These are phyloP conservation scores for Arctia plantaginis DNA, from an alignment of 2,888 invertebrate genomes.

Conservation along the genomic window DNA sequence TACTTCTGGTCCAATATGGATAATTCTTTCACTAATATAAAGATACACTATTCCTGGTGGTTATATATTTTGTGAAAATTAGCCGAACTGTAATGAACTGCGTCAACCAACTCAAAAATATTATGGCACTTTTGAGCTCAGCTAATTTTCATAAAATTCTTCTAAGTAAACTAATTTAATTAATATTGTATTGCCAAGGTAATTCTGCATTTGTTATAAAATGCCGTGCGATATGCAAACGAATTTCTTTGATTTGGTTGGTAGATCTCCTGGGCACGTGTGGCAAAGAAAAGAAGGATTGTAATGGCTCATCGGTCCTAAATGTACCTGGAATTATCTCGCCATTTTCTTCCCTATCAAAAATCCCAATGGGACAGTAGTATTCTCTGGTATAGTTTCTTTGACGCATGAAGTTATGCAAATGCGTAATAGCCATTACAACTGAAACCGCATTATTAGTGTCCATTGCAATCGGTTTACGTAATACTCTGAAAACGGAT, in stretches of 20 bases:
- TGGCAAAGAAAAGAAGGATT: constrained; percentile 23
- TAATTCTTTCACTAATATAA: too few relatives aligned
- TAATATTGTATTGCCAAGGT: constrained; percentile 22
- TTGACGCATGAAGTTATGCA: constrained; percentile 22
- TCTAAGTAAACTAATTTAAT: constrained; percentile 21
- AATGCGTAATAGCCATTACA: constrained; percentile 20
- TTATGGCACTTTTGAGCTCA: constrained; percentile 22
- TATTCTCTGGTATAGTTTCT: constrained; percentile 20
- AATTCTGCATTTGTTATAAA: constrained; percentile 21
- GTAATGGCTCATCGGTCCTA: constrained; percentile 22
- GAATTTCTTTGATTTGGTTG: constrained; percentile 23
- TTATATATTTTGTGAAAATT: constrained; percentile 24
- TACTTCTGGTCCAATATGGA: too few relatives aligned
- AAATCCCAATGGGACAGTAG: constrained; percentile 19
- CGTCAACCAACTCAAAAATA: constrained; percentile 20
- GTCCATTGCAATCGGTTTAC: constrained; percentile 32
- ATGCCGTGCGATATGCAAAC: constrained; percentile 22
- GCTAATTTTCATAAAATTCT: constrained; percentile 23
- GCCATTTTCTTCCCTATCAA: constrained; percentile 24
- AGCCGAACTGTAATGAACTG: constrained; percentile 18
- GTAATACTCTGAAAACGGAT: constrained; percentile 31
- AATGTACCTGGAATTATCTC: constrained; percentile 23
- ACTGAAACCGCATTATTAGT: constrained; percentile 26
- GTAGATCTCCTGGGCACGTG: constrained; percentile 22
- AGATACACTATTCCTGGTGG: too few relatives aligned